These are phyloP conservation scores for Cephalopachus bancanus DNA, from an alignment of 2,797 vertebrate species.

Conservation along the genomic window DNA sequence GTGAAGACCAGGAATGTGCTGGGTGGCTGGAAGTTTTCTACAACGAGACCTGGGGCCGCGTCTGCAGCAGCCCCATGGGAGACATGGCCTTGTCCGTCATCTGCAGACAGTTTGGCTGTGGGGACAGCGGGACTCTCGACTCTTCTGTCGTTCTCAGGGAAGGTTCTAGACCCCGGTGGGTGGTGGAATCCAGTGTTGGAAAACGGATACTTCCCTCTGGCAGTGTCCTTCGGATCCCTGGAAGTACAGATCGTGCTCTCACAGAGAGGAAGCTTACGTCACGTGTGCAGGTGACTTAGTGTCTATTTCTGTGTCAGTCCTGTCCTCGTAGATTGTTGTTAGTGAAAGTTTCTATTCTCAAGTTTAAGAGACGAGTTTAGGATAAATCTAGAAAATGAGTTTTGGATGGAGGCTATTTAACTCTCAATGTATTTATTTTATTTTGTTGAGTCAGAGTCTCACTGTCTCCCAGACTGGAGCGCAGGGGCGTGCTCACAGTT, in stretches of 20 bases:
- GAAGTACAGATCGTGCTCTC: not conserved
- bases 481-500: no score
- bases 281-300: conserved; percentile 9
- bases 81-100: accelerated
- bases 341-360: not conserved
- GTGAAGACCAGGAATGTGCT: conserved; percentile 73
- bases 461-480: no score
- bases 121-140: not conserved
- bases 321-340: not conserved
- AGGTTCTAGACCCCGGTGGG: conserved; percentile 40
- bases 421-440: no score
- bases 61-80: conserved; percentile 77
- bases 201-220: conserved; percentile 54
- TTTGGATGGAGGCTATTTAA: not conserved
- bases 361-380: not conserved
- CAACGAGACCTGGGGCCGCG: conserved; percentile 86
- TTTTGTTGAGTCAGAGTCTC: no score
- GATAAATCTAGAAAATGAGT: not conserved
- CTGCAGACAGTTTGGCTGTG: conserved; percentile 74
- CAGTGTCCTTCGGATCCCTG: conserved; percentile 69
- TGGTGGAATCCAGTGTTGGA: conserved; percentile 50
- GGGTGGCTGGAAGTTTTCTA: conserved; percentile 88
- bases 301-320: not conserved
- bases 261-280: not conserved
- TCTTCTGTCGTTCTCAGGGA: not conserved